phyloP scores from a whole-genome alignment of 92 coral and sea anemone species.

The Micromussa lordhowensis region DNA sequence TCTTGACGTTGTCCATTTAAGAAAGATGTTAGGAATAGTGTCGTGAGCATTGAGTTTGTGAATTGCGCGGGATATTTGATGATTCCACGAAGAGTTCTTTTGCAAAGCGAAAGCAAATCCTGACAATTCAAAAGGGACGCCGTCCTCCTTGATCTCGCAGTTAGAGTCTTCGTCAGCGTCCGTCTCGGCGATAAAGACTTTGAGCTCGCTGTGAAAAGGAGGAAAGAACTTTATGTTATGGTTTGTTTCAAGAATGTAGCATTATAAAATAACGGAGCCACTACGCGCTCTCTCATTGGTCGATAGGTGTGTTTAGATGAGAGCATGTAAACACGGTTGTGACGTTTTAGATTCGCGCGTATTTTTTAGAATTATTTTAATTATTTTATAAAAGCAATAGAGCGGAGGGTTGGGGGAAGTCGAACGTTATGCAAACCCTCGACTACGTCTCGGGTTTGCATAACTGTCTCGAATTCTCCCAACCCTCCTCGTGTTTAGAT shows the following conservation, averaged over 20 bases:
- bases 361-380: no score
- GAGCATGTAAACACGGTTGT: no score
- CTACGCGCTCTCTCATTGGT: no score
- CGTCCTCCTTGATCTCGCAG: slow-evolving; percentile 83
- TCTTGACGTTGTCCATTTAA: slow-evolving; percentile 69
- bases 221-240: neutral
- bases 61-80: slow-evolving; percentile 74
- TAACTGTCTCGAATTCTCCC: no score
- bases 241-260: neutral
- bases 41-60: slow-evolving; percentile 65
- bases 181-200: slow-evolving; percentile 76
- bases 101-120: slow-evolving; percentile 84
- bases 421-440: no score
- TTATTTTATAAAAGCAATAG: no score
- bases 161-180: slow-evolving; percentile 67
- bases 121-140: slow-evolving; percentile 70
- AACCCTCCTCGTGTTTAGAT: no score
- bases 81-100: slow-evolving; percentile 81
- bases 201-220: slow-evolving; percentile 65
- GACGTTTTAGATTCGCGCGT: no score
- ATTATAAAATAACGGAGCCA: no score
- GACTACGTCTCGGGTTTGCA: no score
- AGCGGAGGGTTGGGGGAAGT: no score
- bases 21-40: slow-evolving; percentile 58
- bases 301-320: no score